Conservation (phyloP, 2,797 vertebrate genomes). For the Taenioides sp. region DNA sequence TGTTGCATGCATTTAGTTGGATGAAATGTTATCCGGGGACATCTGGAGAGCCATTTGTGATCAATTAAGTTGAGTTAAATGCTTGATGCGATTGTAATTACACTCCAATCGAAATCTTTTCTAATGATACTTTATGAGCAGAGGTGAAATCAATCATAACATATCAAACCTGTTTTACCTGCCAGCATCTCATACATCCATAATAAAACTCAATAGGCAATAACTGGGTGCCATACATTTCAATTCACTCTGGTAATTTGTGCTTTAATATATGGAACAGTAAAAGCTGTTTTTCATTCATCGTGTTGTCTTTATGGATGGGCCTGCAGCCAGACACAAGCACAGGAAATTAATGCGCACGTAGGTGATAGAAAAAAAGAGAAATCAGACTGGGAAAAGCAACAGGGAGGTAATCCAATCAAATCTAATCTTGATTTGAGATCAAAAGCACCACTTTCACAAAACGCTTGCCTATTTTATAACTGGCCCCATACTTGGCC, state of each 20-base stretch:
- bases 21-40: slow-evolving; percentile 50
- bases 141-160: slow-evolving; percentile 57
- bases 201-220: slow-evolving; percentile 12
- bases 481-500: slow-evolving; percentile 27
- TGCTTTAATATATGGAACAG: slow-evolving; percentile 41
- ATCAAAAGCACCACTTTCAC: slow-evolving; percentile 61
- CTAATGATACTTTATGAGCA: slow-evolving; percentile 55
- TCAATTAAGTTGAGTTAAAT: slow-evolving; percentile 57
- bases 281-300: slow-evolving; percentile 45
- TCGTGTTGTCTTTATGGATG: slow-evolving; percentile 38
- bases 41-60: slow-evolving; percentile 52
- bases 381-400: slow-evolving; percentile 34
- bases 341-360: slow-evolving; percentile 41
- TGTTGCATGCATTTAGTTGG: slow-evolving; percentile 44
- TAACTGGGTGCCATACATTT: slow-evolving; percentile 6
- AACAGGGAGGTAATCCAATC: slow-evolving; percentile 56
- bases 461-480: slow-evolving; percentile 45
- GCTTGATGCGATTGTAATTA: slow-evolving; percentile 58
- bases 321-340: slow-evolving; percentile 40
- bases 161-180: slow-evolving; percentile 22
- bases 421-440: slow-evolving; percentile 64
- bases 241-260: slow-evolving; percentile 3
- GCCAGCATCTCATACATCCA: slow-evolving; percentile 24
- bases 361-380: slow-evolving; percentile 38
- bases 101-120: slow-evolving; percentile 52